Conservation (phyloP, 2,888 invertebrate species). For the Cephus pulcher region DNA sequence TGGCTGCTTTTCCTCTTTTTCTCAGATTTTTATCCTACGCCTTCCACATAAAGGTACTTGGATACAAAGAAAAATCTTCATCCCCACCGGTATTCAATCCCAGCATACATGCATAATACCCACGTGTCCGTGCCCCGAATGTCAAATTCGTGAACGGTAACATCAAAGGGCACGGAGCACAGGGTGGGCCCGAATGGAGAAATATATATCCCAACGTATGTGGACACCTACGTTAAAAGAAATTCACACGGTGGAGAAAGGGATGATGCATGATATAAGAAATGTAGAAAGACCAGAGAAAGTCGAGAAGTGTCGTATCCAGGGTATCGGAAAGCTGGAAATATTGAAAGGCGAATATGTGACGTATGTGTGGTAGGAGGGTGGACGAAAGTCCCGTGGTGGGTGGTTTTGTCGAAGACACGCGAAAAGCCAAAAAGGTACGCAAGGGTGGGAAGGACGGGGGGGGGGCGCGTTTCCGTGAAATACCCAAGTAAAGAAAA, state of each 20-base stretch:
- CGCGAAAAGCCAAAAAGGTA: neutral
- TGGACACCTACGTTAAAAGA: neutral
- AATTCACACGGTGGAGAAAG: neutral
- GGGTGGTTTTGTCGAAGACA: neutral
- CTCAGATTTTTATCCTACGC: neutral
- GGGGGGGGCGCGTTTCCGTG: conserved; percentile 22
- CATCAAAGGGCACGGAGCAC: conserved; percentile 33
- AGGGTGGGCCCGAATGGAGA: neutral
- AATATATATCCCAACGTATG: neutral
- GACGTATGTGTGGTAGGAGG: conserved; percentile 29
- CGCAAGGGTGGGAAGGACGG: neutral
- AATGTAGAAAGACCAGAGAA: conserved; percentile 22
- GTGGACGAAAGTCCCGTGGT: neutral
- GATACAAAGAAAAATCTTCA: neutral
- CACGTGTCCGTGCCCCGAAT: conserved; percentile 32
- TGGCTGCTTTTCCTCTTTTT: neutral
- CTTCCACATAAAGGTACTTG: neutral
- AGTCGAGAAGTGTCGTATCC: conserved; percentile 15
- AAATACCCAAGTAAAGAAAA: conserved; percentile 45
- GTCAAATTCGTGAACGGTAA: conserved; percentile 27
- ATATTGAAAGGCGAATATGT: conserved; percentile 42
- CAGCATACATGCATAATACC: conserved; percentile 41
- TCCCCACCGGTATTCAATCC: conserved; percentile 29
- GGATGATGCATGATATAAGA: conserved; percentile 22
- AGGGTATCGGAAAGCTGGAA: conserved; percentile 27